Evolutionary conservation across 2,113 vertebrate species (phyloP).

Genomic region (Nanorana parkeri): DNA sequence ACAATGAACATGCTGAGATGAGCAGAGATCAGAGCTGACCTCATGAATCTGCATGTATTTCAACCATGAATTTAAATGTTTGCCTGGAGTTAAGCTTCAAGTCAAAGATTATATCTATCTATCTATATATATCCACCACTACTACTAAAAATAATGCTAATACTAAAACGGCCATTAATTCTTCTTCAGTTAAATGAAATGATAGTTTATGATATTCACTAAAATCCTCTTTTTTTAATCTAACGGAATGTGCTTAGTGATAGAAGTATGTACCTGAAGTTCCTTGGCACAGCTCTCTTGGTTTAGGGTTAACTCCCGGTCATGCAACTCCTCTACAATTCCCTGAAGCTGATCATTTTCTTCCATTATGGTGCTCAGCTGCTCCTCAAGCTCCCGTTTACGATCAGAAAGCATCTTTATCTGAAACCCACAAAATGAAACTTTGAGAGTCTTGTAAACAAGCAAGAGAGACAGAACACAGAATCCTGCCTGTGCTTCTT

Average conservation of each 20-base stretch:
- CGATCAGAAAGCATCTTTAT: constrained; percentile 95
- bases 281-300: constrained; percentile 91
- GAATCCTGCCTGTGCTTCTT: background rate
- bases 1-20: too few species aligned
- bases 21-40: too few species aligned
- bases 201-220: too few species aligned
- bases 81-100: too few species aligned
- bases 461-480: background rate
- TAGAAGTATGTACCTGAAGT: constrained; percentile 79
- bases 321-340: constrained; percentile 87
- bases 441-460: constrained; percentile 33
- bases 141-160: too few species aligned
- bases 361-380: constrained; percentile 84
- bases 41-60: too few species aligned
- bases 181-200: too few species aligned
- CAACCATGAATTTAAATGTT: too few species aligned
- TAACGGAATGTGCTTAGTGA: background rate
- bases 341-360: constrained; percentile 92
- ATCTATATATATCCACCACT: too few species aligned
- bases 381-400: constrained; percentile 90
- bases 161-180: too few species aligned
- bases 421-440: constrained; percentile 67
- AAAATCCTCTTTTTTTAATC: too few species aligned
- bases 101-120: too few species aligned
- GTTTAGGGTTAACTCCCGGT: constrained; percentile 87